Base-by-base conservation (phyloP, 2,888 invertebrate species). In the Hecatera dysodea region DNA sequence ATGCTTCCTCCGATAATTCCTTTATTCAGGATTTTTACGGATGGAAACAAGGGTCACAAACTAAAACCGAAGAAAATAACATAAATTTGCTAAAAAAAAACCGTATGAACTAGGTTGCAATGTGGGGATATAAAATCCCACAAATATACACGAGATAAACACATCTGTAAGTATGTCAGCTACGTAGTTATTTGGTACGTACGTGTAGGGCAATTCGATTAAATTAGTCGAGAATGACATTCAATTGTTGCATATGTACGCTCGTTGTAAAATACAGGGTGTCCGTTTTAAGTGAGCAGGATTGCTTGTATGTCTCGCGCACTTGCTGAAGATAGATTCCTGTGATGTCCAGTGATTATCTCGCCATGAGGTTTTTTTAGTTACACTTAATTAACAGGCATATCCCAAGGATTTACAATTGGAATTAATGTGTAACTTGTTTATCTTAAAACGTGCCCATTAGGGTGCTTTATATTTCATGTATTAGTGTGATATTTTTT, bases 181-280 rank as follows among this genome's bases (percentile, higher is more conserved):
- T 72, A 72, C 60, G 67, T 59, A 66, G 70, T 73, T 62, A 46
- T 56, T 73, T 60, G 77, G 72, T 78, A 75, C 73, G 82, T 75
- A 80, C 67, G 78, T 84, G 75, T 82, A 75, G 77, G 77, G 71
- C 78, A 85, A 85, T 84, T 86, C 70, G 69, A 85, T 85, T 86
- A 86, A 86, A 86, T 85, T 82, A 78, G 68, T 74, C 63, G 78
- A 60, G 78, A 77, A 75, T 85, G 81, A 83, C 83, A 82, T 86
- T 78, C 83, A 85, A 85, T 85, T 85, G 78, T 84, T 77, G 65
- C 72, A 53, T 50, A 74, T n/a, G n/a, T 29, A 69, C 39, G 39
- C 64, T 46, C 19, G 67, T 70, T 27, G 11, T 55, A n/a, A 52
- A 33, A 33, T 78, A 86, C 73, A 84, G 72, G 17, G 8, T 77